Evolutionary conservation across 2,888 invertebrate genomes (phyloP), one percentile per base, ranked within the genome.

Genomic region (Philhelius pedissequus): DNA sequence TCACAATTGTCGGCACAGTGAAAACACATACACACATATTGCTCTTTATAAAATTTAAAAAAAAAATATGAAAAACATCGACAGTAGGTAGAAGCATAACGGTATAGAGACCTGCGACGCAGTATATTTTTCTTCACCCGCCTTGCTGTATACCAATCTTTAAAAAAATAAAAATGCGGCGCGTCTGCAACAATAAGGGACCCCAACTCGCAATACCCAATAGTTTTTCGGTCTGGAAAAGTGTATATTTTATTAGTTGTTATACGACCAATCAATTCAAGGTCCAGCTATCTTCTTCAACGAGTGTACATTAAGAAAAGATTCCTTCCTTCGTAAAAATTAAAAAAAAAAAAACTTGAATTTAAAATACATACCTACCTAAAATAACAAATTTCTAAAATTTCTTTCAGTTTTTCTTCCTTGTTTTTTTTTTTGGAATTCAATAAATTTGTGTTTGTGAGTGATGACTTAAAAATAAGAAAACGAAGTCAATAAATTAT

Each of bases 51-150:
- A 11, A 40, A n/a, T n/a, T n/a, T n/a, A n/a, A 22, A 8, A 22
- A 3, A 22, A 58, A 38, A 38, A 58, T 1, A 60, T 18, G 43
- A 43, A 43, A 18, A 62, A 45, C 48, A 54, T 45, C 48, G 35
- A 25, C 74, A 40, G 50, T 64, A 66, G 64, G 64, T 62, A 62
- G 43, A 27, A 62, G 18, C 52, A 60, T 38, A 70, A 56, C 56
- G n/a, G 60, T 69, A 54, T 38, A 82, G 74, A 75, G 79, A 70
- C 73, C 64, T 78, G 74, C 83, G 83, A 78, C 83, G 79, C 79
- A 83, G 70, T 83, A 83, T 66, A 70, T 58, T 43, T 70, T 81
- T 48, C 32, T 64, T 32, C 64, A 45, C 40, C 25, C 52, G 58
- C 52, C 40, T 30, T 60, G 52, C 27, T 50, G 30, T 50, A 50